Conservation (phyloP, 2,888 invertebrate genomes). For the Aphelenchoides bicaudatus region DNA sequence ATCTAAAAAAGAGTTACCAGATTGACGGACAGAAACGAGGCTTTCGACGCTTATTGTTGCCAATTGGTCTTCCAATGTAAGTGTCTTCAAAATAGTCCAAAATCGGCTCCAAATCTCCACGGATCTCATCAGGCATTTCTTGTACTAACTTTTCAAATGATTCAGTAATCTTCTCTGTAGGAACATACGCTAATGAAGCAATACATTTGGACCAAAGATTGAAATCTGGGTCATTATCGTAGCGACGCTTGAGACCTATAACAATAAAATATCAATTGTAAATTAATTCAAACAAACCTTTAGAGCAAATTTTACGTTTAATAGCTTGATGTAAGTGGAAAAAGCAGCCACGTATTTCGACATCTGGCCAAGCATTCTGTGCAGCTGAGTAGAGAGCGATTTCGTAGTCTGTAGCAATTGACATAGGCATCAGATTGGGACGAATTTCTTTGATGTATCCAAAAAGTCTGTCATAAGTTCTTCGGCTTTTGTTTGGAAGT, state of each 20-base stretch:
- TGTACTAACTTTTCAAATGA: conserved; percentile 6
- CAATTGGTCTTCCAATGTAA: conserved; percentile 12
- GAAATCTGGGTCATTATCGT: conserved; percentile 17
- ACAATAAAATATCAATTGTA: too few species aligned
- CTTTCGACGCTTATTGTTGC: conserved; percentile 8
- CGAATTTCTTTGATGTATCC: conserved; percentile 16
- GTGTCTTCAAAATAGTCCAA: conserved; percentile 13
- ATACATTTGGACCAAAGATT: conserved; percentile 18
- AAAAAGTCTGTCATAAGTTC: conserved; percentile 14
- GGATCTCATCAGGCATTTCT: not conserved
- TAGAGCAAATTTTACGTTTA: not conserved
- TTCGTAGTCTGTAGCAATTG: conserved; percentile 18
- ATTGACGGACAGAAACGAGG: conserved; percentile 14
- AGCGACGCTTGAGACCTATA: conserved; percentile 7
- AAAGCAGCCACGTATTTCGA: conserved; percentile 18
- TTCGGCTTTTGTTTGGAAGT: conserved; percentile 15
- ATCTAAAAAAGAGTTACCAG: too few species aligned
- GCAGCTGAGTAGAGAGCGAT: not conserved
- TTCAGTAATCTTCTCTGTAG: conserved; percentile 4
- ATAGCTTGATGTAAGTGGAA: conserved; percentile 21
- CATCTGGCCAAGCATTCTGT: conserved; percentile 7
- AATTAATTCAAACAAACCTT: too few species aligned
- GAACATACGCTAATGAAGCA: conserved; percentile 22
- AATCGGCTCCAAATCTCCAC: not conserved
- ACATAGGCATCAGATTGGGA: conserved; percentile 15